phyloP scores from a whole-genome alignment of 2,888 invertebrate species.

The Sphaerophoria taeniata region DNA sequence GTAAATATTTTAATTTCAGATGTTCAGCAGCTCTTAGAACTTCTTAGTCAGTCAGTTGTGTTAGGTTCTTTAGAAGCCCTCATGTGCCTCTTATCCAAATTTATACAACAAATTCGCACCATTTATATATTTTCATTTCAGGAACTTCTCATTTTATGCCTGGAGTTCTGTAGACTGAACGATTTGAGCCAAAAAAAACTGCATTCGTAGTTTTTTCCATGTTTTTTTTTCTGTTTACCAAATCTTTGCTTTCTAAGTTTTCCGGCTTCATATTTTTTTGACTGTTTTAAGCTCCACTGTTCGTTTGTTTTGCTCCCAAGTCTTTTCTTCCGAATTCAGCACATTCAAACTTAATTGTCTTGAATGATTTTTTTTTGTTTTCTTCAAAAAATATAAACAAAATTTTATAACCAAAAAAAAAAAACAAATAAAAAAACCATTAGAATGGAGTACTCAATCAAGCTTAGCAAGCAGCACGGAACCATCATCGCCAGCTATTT shows the following conservation, averaged over 20 bases:
- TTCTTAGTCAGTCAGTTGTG: neutral
- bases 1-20: constrained; percentile 1
- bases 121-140: constrained; percentile 35
- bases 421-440: constrained; percentile 37
- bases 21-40: constrained; percentile 10
- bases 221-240: constrained; percentile 8
- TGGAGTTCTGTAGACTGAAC: constrained; percentile 36
- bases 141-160: constrained; percentile 25
- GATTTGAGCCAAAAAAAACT: constrained; percentile 22
- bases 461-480: constrained; percentile 87
- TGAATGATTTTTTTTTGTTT: neutral
- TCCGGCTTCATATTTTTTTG: constrained; percentile 45
- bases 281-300: constrained; percentile 37
- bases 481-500: constrained; percentile 91
- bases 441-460: constrained; percentile 93
- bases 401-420: constrained; percentile 38
- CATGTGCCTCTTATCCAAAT: neutral
- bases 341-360: constrained; percentile 24
- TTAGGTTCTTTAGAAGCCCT: constrained; percentile 14
- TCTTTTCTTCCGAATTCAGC: constrained; percentile 12
- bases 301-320: constrained; percentile 30
- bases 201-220: constrained; percentile 15
- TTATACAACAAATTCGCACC: constrained; percentile 8
- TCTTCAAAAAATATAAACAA: neutral
- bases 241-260: constrained; percentile 40